These are phyloP conservation scores for Lindbergichthys nudifrons DNA, from an alignment of 2,797 vertebrate genomes.

Conservation along the genomic window DNA sequence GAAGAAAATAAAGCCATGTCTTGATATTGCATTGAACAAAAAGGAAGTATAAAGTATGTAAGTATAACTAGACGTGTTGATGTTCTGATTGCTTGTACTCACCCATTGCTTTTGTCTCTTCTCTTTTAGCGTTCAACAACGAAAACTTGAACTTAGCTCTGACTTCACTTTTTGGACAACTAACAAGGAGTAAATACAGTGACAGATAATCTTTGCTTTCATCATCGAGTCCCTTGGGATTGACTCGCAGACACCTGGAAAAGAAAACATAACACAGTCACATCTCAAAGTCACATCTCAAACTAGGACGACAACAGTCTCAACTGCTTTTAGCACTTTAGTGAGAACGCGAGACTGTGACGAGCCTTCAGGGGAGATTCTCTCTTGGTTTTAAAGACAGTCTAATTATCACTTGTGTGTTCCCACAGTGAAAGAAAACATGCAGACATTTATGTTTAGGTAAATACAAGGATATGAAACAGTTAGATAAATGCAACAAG, in stretches of 20 bases:
- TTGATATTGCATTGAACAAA: background rate
- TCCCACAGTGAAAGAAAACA: constrained; percentile 9
- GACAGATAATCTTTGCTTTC: constrained; percentile 99
- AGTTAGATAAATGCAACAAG: background rate
- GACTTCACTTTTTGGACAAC: constrained; percentile 99
- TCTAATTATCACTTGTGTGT: constrained; percentile 21
- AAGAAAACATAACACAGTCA: constrained; percentile 64
- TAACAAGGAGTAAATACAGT: constrained; percentile 97
- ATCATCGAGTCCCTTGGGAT: constrained; percentile 98
- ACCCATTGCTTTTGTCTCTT: constrained; percentile 99
- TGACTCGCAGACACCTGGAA: constrained; percentile 97
- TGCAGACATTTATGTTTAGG: background rate
- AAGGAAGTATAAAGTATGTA: background rate
- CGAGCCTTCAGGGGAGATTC: background rate
- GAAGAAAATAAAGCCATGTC: constrained; percentile 19
- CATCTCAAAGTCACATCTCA: constrained; percentile 23
- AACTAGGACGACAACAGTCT: constrained; percentile 9
- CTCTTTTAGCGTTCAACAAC: constrained; percentile 96
- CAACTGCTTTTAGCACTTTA: constrained; percentile 13
- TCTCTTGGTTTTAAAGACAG: constrained; percentile 15
- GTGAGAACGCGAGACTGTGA: constrained; percentile 15
- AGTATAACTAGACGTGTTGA: background rate
- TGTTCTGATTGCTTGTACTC: constrained; percentile 64
- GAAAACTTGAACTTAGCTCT: constrained; percentile 99
- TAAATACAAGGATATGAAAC: background rate